Evolutionary conservation across 2,113 vertebrate genomes (phyloP).

Genomic region (Oreotrochilus melanogaster): DNA sequence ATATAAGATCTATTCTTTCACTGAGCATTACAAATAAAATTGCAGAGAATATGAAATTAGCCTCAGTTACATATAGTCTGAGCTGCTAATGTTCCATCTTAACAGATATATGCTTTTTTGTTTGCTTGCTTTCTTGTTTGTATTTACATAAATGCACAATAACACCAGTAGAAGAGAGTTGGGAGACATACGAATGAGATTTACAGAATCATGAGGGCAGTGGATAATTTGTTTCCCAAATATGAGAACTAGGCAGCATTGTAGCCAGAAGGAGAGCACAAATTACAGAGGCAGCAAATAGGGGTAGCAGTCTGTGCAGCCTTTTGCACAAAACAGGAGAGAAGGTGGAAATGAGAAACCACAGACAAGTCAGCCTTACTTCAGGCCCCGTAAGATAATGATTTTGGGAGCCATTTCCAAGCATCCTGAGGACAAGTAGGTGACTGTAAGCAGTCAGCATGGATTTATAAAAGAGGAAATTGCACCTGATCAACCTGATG

Average conservation of each 20-base stretch:
- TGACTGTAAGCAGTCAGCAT: neutral
- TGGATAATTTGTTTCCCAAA: neutral
- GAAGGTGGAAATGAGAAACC: neutral
- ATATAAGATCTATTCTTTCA: neutral
- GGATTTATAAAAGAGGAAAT: neutral
- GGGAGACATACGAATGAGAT: neutral
- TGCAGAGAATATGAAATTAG: neutral
- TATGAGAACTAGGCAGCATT: neutral
- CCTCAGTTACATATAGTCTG: neutral
- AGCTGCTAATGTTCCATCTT: neutral
- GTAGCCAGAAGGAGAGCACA: neutral
- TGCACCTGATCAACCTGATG: neutral
- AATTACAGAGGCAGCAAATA: neutral
- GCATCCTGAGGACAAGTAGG: neutral
- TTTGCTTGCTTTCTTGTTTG: too few species aligned
- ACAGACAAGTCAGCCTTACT: neutral
- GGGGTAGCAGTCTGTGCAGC: neutral
- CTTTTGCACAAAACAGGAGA: neutral
- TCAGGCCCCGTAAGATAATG: rapidly evolving
- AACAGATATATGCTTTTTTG: neutral
- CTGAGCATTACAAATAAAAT: neutral
- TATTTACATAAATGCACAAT: neutral
- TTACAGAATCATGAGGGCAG: neutral
- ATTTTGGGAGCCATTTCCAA: neutral
- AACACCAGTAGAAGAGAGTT: neutral